phyloP scores from a whole-genome alignment of 1,140 invertebrate genomes.

The Drosophila sproati region DNA sequence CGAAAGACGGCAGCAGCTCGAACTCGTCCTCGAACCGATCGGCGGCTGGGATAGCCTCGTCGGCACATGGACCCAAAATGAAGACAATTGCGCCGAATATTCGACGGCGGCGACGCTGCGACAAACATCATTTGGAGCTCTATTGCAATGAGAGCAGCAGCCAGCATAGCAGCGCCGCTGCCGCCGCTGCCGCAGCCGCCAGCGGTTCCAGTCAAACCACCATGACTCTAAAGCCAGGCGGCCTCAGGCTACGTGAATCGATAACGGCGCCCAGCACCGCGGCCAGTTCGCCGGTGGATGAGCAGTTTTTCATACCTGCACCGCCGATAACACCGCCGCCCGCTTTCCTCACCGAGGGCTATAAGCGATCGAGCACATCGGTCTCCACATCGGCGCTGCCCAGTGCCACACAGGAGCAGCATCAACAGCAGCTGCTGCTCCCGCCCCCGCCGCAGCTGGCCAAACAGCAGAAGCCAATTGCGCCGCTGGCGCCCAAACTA shows the following conservation, averaged over 20 bases:
- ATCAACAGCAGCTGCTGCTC: constrained; percentile 3
- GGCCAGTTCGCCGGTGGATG: constrained; percentile 85
- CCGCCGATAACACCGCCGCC: constrained; percentile 89
- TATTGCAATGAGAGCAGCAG: constrained; percentile 84
- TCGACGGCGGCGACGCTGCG: constrained; percentile 87
- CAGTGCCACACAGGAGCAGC: constrained; percentile 52
- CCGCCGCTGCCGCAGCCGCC: not conserved
- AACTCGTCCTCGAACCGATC: constrained; percentile 44
- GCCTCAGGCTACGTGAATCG: constrained; percentile 61
- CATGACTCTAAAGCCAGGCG: constrained; percentile 61
- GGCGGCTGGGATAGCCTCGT: constrained; percentile 25
- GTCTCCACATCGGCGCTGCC: constrained; percentile 70
- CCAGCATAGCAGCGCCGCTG: constrained; percentile 9
- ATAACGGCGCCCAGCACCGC: constrained; percentile 76
- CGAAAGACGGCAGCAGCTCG: constrained; percentile 69
- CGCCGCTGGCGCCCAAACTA: constrained; percentile 26
- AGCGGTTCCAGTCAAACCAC: constrained; percentile 1
- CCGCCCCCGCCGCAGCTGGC: not conserved
- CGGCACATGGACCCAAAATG: constrained; percentile 84
- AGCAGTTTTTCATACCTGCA: constrained; percentile 86
- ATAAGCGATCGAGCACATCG: constrained; percentile 85
- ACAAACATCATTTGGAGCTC: constrained; percentile 87
- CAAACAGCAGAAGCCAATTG: constrained; percentile 9
- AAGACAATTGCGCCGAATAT: constrained; percentile 89
- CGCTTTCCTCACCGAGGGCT: constrained; percentile 87